A percentile compares a stretch with the other conserved stretches of the same genome.
phyloP scores from a whole-genome alignment of 2,113 vertebrate genomes.

The Elaphurus davidianus region DNA sequence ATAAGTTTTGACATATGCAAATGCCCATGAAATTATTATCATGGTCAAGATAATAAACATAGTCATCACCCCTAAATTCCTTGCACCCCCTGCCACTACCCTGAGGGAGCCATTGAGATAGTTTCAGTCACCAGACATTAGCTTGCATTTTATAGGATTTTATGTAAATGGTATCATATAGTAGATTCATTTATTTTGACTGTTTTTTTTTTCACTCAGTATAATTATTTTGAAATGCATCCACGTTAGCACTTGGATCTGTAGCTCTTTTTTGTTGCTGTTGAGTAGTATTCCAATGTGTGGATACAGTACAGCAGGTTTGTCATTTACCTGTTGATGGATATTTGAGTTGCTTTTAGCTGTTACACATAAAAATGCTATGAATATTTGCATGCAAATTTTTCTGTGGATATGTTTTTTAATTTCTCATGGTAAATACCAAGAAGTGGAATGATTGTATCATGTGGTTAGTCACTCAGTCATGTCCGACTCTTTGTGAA shows the following conservation, averaged over 20 bases:
- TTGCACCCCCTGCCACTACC: not conserved
- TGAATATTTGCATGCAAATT: not conserved
- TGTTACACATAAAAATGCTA: not conserved
- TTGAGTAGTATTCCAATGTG: not conserved
- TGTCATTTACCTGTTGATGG: not conserved
- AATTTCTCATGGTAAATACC: not conserved
- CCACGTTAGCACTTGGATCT: not conserved
- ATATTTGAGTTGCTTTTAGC: not conserved
- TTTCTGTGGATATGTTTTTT: not conserved
- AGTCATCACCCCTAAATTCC: not conserved
- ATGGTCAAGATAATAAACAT: not conserved
- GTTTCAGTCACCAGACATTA: not conserved
- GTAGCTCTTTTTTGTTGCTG: not conserved
- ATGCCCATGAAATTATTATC: not conserved
- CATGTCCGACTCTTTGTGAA: not conserved
- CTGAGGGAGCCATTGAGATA: not conserved
- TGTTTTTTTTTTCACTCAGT: not conserved
- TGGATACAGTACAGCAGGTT: not conserved
- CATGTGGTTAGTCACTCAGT: not conserved
- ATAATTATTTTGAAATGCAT: not conserved
- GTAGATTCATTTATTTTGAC: not conserved
- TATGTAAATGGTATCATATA: not conserved
- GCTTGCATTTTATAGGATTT: not conserved
- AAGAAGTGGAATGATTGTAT: not conserved
- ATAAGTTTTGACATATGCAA: not conserved